Conservation (phyloP, 1,140 invertebrate species). For the Drosophila equinoxialis region DNA sequence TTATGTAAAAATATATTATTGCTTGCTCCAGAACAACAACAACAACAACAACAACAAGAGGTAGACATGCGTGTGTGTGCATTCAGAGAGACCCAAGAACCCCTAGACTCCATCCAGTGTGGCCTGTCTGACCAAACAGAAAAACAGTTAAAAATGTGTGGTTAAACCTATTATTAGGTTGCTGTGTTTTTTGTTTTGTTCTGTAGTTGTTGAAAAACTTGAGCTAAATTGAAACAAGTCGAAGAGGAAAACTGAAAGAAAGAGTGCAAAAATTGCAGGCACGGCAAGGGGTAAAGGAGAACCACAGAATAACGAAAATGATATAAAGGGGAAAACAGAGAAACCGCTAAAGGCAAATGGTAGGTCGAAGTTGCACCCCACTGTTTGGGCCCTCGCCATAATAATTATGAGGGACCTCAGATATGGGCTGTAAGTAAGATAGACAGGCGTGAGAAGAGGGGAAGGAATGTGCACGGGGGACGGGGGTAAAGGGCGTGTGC, state of each 20-base stretch:
- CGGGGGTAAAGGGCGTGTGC: conserved; percentile 60
- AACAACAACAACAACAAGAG: not conserved
- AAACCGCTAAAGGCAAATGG: conserved; percentile 65
- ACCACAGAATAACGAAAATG: conserved; percentile 5
- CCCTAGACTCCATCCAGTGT: conserved; percentile 23
- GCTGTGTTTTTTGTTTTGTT: not conserved
- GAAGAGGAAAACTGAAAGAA: conserved; percentile 31
- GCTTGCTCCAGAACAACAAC: conserved; percentile 46
- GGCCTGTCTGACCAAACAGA: conserved; percentile 51
- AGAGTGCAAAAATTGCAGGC: not conserved
- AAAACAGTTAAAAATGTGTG: conserved; percentile 78
- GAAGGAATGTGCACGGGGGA: not conserved
- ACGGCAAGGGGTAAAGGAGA: not conserved
- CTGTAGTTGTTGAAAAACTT: conserved; percentile 49
- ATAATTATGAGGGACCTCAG: conserved; percentile 38
- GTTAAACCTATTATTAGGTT: conserved; percentile 80
- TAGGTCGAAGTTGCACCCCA: conserved; percentile 43
- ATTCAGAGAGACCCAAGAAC: conserved; percentile 19
- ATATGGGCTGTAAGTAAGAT: not conserved
- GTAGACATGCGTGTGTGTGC: conserved; percentile 24
- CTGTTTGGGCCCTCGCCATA: conserved; percentile 49
- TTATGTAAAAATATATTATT: conserved; percentile 59
- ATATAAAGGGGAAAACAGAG: conserved; percentile 43
- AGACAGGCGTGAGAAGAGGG: not conserved
- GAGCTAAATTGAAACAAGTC: conserved; percentile 73